Evolutionary conservation across 2,888 invertebrate species (phyloP).

Genomic region (Ferrisia virgata): DNA sequence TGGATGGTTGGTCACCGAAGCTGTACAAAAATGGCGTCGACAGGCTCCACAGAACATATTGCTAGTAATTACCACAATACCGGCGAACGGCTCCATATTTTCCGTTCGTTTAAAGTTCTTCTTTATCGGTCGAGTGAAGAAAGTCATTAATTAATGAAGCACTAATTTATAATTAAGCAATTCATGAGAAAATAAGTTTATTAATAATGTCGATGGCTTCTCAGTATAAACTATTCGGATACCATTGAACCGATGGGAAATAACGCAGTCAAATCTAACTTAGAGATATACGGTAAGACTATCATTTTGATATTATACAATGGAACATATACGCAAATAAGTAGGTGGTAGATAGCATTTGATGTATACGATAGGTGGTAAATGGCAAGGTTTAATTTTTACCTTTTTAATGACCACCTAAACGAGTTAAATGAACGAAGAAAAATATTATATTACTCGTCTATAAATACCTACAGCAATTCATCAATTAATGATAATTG

Average conservation of each 20-base stretch:
- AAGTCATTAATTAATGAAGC: conserved; percentile 44
- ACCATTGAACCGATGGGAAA: conserved; percentile 40
- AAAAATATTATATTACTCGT: neutral
- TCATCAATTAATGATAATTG: conserved; percentile 30
- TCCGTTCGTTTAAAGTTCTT: conserved; percentile 39
- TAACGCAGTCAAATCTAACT: neutral
- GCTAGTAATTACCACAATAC: conserved; percentile 40
- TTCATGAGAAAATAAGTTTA: conserved; percentile 43
- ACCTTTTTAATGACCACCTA: conserved; percentile 4
- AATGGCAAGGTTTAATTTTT: conserved; percentile 1
- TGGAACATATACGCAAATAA: neutral
- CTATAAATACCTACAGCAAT: conserved; percentile 21
- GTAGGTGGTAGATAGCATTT: neutral
- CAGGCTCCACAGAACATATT: conserved; percentile 41
- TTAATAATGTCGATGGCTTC: conserved; percentile 42
- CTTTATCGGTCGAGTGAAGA: conserved; percentile 42
- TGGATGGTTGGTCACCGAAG: conserved; percentile 42
- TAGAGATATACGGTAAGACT: neutral
- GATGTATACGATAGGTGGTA: conserved; percentile 10
- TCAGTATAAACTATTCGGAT: conserved; percentile 19
- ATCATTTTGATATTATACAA: neutral
- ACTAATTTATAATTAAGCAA: conserved; percentile 44
- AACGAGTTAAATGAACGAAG: conserved; percentile 13
- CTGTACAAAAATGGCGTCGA: conserved; percentile 41
- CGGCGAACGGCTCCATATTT: conserved; percentile 40